A percentile compares a stretch with the other conserved stretches of the same genome.
Conservation (phyloP, 2,113 vertebrate genomes). For the Cervus canadensis region DNA sequence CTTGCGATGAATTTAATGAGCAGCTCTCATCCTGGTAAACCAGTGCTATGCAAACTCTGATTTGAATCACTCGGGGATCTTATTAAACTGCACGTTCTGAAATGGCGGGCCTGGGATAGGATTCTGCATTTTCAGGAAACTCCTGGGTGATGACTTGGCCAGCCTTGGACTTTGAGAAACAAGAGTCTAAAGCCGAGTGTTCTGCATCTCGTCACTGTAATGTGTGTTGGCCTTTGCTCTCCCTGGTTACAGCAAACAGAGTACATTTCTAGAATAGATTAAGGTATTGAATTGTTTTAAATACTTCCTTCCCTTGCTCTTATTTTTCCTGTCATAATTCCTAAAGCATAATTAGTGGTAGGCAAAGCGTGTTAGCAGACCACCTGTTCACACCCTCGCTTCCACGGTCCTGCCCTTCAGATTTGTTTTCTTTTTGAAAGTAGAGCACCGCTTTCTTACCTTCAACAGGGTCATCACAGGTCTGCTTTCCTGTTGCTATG, state of each 20-base stretch:
- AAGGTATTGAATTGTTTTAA: neutral
- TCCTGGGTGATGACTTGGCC: neutral
- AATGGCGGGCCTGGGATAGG: neutral
- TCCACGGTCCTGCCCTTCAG: neutral
- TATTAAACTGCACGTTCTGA: neutral
- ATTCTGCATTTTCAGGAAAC: neutral
- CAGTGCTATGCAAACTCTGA: neutral
- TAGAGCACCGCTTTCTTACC: neutral
- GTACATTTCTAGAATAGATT: neutral
- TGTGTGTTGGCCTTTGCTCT: neutral
- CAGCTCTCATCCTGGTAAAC: neutral
- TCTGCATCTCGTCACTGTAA: neutral
- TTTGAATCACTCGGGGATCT: too few relatives aligned
- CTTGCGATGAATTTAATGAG: neutral
- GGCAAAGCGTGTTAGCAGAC: neutral
- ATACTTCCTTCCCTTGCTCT: neutral
- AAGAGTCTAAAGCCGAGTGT: accelerated
- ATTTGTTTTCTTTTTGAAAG: neutral
- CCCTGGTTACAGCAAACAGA: neutral
- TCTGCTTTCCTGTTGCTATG: constrained; percentile 49
- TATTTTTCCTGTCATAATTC: neutral
- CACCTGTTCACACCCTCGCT: neutral
- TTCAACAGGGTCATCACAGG: neutral
- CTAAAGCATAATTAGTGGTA: neutral
- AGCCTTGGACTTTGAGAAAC: neutral